Evolutionary conservation across 2,797 vertebrate genomes (phyloP).

Genomic region (Trematocara caparti): DNA sequence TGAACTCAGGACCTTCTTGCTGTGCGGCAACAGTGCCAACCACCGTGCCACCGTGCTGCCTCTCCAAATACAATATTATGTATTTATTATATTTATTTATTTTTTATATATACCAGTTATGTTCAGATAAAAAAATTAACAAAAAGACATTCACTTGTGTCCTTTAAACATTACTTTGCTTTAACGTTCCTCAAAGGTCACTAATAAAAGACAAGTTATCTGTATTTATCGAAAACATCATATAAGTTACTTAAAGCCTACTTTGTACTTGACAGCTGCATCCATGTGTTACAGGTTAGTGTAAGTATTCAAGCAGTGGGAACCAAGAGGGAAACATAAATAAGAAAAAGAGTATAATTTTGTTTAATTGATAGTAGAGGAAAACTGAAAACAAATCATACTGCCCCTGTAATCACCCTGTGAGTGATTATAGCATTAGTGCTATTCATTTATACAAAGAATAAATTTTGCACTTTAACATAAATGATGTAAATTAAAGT

Average conservation of each 20-base stretch:
- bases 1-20: no score
- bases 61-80: neutral
- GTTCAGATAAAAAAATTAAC: neutral
- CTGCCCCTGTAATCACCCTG: neutral
- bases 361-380: neutral
- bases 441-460: neutral
- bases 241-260: neutral
- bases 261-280: neutral
- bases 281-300: neutral
- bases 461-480: neutral
- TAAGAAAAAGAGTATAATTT: neutral
- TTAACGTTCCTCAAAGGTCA: neutral
- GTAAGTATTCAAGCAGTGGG: neutral
- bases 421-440: neutral
- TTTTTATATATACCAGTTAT: neutral
- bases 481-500: neutral
- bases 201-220: neutral
- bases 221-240: neutral
- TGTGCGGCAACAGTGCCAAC: no score
- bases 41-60: no score
- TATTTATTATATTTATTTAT: neutral
- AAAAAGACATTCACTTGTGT: neutral
- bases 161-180: neutral
- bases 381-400: neutral
- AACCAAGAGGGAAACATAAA: neutral